phyloP scores from a whole-genome alignment of 1,140 invertebrate genomes.

The Solenopsis invicta region DNA sequence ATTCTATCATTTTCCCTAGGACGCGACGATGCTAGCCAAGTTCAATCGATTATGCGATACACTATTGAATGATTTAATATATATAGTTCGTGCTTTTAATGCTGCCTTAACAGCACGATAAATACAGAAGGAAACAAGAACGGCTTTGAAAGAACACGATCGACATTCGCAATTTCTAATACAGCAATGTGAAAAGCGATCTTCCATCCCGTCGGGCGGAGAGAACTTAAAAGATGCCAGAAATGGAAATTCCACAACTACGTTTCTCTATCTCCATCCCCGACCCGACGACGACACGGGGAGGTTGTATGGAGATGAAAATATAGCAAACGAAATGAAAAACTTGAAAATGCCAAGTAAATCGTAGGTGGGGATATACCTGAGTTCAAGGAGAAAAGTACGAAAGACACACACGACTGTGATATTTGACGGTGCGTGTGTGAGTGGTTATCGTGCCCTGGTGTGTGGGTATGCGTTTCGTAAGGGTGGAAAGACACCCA shows the following conservation, averaged over 20 bases:
- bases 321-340: slow-evolving; percentile 77
- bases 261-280: slow-evolving; percentile 12
- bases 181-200: slow-evolving; percentile 36
- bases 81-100: background rate
- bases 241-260: slow-evolving; percentile 39
- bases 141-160: background rate
- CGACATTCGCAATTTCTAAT: slow-evolving; percentile 39
- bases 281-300: background rate
- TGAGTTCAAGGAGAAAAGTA: slow-evolving; percentile 56
- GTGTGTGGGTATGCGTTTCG: slow-evolving; percentile 53
- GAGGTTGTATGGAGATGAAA: slow-evolving; percentile 73
- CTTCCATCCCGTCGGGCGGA: background rate
- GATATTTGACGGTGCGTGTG: slow-evolving; percentile 12
- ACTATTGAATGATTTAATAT: background rate
- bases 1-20: background rate
- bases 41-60: background rate
- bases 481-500: slow-evolving; percentile 67
- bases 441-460: slow-evolving; percentile 40
- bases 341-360: slow-evolving; percentile 73
- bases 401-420: slow-evolving; percentile 61
- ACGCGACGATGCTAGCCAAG: background rate
- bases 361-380: slow-evolving; percentile 47
- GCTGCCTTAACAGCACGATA: background rate
- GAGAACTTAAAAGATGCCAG: slow-evolving; percentile 44
- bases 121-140: background rate